A percentile compares a stretch with the other conserved stretches of the same genome.
Conservation (phyloP, 1,140 invertebrate species). For the Sesamia nonagrioides region DNA sequence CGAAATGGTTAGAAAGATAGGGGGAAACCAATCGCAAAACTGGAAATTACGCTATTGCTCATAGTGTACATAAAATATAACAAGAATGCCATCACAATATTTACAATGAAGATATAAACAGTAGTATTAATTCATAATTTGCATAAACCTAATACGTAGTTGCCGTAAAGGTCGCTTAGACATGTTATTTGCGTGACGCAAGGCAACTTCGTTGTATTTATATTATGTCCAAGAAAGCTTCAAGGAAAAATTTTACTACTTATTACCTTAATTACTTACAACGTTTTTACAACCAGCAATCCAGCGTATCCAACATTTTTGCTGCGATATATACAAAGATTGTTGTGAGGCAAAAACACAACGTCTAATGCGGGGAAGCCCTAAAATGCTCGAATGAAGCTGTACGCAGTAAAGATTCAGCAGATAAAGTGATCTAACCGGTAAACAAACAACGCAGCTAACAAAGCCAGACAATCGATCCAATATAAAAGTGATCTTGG, state of each 20-base stretch:
- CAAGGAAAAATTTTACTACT: constrained; percentile 33
- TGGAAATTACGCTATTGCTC: constrained; percentile 30
- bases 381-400: neutral
- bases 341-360: neutral
- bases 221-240: constrained; percentile 39
- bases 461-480: neutral
- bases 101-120: constrained; percentile 33
- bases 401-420: neutral
- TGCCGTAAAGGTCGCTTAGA: constrained; percentile 21
- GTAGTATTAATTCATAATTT: constrained; percentile 47
- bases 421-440: neutral
- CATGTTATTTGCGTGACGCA: constrained; percentile 43
- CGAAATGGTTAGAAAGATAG: neutral
- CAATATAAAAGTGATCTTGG: constrained; percentile 21
- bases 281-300: neutral
- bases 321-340: neutral
- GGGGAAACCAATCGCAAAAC: neutral
- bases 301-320: constrained; percentile 12
- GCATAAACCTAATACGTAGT: constrained; percentile 51
- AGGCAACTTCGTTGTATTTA: constrained; percentile 34
- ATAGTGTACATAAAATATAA: neutral
- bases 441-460: neutral
- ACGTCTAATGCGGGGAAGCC: neutral
- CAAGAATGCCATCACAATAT: constrained; percentile 9
- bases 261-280: constrained; percentile 5